These are phyloP conservation scores for Apotomis turbidana DNA, from an alignment of 2,888 invertebrate species.

Conservation along the genomic window DNA sequence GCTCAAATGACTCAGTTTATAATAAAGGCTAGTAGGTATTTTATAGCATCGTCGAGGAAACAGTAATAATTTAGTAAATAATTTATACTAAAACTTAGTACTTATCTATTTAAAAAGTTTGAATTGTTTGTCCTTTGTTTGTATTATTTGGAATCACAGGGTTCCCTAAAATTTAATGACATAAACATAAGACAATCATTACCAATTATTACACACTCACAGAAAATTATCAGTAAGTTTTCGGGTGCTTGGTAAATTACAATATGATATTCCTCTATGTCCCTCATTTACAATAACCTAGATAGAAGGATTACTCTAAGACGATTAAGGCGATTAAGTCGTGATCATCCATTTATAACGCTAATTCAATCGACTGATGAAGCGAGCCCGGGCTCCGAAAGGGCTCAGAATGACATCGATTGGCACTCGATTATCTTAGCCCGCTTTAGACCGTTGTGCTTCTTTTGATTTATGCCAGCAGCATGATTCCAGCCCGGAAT, in stretches of 20 bases:
- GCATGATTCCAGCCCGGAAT: slow-evolving; percentile 4
- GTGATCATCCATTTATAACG: slow-evolving; percentile 35
- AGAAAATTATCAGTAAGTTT: too few species aligned
- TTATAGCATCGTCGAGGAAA: background rate
- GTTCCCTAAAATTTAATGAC: too few species aligned
- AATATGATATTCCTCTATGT: background rate
- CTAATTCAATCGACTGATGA: slow-evolving; percentile 37
- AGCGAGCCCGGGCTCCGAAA: slow-evolving; percentile 23
- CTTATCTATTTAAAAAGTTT: too few species aligned
- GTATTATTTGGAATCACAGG: too few species aligned
- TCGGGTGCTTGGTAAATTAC: background rate
- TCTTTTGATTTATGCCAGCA: slow-evolving; percentile 31
- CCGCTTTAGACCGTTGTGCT: slow-evolving; percentile 21
- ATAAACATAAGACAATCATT: too few species aligned
- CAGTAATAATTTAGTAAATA: background rate
- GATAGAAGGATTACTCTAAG: slow-evolving; percentile 27
- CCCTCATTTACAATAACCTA: slow-evolving; percentile 23
- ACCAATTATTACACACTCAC: too few species aligned
- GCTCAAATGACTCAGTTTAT: slow-evolving; percentile 11
- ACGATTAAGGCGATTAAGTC: slow-evolving; percentile 31
- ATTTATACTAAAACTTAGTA: too few species aligned
- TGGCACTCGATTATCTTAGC: slow-evolving; percentile 37
- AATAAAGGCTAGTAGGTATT: background rate
- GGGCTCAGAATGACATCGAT: slow-evolving; percentile 35
- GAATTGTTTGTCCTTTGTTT: too few species aligned